These are phyloP conservation scores for Cosmopolites sordidus DNA, from an alignment of 2,888 invertebrate species.

Conservation along the genomic window DNA sequence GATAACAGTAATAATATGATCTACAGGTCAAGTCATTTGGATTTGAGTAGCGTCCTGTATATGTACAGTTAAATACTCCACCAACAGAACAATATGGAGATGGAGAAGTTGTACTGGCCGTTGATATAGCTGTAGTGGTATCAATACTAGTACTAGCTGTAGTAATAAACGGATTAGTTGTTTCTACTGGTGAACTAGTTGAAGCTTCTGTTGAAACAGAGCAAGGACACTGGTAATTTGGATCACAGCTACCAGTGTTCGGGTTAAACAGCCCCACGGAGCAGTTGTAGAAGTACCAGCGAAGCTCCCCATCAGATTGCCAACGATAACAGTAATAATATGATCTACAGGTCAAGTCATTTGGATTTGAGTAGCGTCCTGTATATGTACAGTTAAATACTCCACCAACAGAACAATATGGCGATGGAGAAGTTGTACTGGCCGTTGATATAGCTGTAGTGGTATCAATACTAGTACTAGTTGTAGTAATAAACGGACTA, in stretches of 20 bases:
- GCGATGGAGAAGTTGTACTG: no score
- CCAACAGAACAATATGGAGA: constrained; percentile 3
- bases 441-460: no score
- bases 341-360: no score
- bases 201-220: not conserved
- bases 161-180: not conserved
- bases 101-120: not conserved
- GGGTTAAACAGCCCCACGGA: constrained; percentile 18
- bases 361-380: no score
- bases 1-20: constrained; percentile 24
- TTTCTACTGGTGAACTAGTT: not conserved
- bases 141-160: not conserved
- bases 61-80: constrained; percentile 9
- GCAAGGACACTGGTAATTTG: constrained; percentile 22
- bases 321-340: no score
- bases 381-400: no score
- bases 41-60: constrained; percentile 16
- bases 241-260: constrained; percentile 18
- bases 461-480: no score
- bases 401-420: no score
- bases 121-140: not conserved
- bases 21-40: constrained; percentile 23
- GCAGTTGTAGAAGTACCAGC: no score
- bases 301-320: no score
- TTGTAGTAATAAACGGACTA: no score